Evolutionary conservation across 2,113 vertebrate species (phyloP).

Genomic region (Accipiter virgatus): DNA sequence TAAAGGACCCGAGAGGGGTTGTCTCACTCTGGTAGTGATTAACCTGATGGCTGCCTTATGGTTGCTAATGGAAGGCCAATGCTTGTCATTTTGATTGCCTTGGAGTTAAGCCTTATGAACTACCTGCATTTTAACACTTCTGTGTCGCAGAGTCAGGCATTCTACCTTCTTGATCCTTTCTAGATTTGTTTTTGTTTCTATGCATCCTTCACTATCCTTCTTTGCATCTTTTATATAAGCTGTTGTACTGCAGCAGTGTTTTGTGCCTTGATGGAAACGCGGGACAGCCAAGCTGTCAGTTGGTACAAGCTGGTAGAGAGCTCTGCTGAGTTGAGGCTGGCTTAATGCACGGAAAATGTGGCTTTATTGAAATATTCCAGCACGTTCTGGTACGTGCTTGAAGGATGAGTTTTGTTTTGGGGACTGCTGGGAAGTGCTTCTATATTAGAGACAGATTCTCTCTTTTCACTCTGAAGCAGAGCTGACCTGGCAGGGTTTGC

Average conservation of each 20-base stretch:
- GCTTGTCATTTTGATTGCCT: neutral
- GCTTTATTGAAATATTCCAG: neutral
- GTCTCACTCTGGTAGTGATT: neutral
- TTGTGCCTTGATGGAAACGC: neutral
- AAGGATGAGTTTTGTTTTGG: neutral
- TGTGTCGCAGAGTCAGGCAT: fast-evolving
- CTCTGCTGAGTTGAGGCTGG: neutral
- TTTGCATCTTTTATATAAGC: fast-evolving
- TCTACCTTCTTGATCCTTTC: fast-evolving
- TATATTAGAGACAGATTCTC: neutral
- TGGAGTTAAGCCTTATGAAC: neutral
- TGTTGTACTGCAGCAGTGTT: neutral
- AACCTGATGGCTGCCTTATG: neutral
- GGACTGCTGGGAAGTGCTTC: neutral
- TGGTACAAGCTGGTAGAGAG: neutral
- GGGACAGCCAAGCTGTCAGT: neutral
- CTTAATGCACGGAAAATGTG: neutral
- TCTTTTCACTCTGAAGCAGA: neutral
- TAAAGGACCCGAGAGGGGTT: neutral
- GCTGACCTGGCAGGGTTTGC: neutral
- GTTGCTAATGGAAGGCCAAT: neutral
- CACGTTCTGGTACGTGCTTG: neutral
- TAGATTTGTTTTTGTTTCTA: neutral
- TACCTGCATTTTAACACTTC: neutral
- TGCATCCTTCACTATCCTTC: neutral